These are phyloP conservation scores for Phrynocephalus vlangalii DNA, from an alignment of 2,797 vertebrate genomes.

Conservation along the genomic window DNA sequence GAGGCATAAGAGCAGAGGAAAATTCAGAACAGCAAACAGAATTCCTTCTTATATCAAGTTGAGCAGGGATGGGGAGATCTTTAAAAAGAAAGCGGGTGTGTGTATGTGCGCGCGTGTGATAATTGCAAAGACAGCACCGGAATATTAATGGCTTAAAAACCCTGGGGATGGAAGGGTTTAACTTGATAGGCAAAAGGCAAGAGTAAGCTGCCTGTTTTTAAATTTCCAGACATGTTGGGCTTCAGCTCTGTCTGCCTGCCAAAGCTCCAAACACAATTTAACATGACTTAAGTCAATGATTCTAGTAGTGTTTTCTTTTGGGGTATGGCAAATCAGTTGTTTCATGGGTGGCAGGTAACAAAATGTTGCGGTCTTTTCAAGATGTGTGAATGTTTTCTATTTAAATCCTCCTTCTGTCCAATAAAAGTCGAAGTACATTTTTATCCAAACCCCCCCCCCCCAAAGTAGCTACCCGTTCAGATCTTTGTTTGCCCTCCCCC, in stretches of 20 bases:
- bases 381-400: slow-evolving; percentile 37
- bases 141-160: slow-evolving; percentile 69
- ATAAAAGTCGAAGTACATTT: slow-evolving; percentile 4
- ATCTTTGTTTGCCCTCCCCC: slow-evolving; percentile 37
- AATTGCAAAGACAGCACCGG: slow-evolving; percentile 61
- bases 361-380: slow-evolving; percentile 32
- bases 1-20: slow-evolving; percentile 44
- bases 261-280: slow-evolving; percentile 52
- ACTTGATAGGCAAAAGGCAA: slow-evolving; percentile 65
- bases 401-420: slow-evolving; percentile 39
- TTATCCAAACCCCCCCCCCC: background rate
- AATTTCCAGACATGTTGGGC: slow-evolving; percentile 63
- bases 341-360: slow-evolving; percentile 29
- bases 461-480: slow-evolving; percentile 47
- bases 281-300: slow-evolving; percentile 46
- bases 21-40: slow-evolving; percentile 24
- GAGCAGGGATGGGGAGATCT: slow-evolving; percentile 32
- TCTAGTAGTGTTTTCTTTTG: background rate
- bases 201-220: slow-evolving; percentile 60
- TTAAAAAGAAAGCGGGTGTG: background rate
- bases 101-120: slow-evolving; percentile 30
- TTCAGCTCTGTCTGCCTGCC: slow-evolving; percentile 55
- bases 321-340: slow-evolving; percentile 9
- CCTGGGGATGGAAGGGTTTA: slow-evolving; percentile 67
- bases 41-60: slow-evolving; percentile 57